A percentile compares a stretch with the other conserved stretches of the same genome.
Evolutionary conservation across 2,797 vertebrate species (phyloP).

Genomic region (Leucoraja ocellata): DNA sequence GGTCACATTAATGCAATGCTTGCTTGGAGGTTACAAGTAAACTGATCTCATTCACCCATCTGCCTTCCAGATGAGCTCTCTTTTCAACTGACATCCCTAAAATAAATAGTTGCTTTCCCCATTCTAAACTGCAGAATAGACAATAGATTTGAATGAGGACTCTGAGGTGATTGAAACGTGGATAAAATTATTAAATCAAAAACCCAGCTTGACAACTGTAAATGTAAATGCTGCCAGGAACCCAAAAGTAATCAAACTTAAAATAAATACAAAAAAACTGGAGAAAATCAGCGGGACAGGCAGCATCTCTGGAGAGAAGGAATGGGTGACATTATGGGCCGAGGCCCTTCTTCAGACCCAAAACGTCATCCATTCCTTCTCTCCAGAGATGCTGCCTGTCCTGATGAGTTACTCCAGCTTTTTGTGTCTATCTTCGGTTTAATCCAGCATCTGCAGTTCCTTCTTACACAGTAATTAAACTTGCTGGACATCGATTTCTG

Average conservation of each 20-base stretch:
- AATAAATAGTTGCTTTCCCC: background rate
- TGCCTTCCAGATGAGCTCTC: constrained; percentile 26
- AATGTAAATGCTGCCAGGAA: background rate
- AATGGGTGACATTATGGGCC: too few relatives aligned
- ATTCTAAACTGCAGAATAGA: background rate
- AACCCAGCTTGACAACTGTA: background rate
- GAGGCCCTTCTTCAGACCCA: too few relatives aligned
- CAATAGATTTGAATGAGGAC: background rate
- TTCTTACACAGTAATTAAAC: too few relatives aligned
- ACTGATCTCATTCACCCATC: constrained; percentile 19
- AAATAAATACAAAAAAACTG: too few relatives aligned
- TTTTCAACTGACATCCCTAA: background rate
- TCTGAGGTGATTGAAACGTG: background rate
- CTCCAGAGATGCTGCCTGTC: too few relatives aligned
- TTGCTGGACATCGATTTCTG: background rate
- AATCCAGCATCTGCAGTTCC: too few relatives aligned
- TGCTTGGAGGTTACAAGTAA: background rate
- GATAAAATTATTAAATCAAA: background rate
- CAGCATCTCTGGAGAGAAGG: too few relatives aligned
- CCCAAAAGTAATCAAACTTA: background rate
- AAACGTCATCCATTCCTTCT: too few relatives aligned
- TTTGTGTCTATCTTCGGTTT: too few relatives aligned
- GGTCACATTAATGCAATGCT: background rate
- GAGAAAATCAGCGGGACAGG: too few relatives aligned
- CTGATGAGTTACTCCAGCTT: too few relatives aligned